phyloP scores from a whole-genome alignment of 2,113 vertebrate species.

The Corythoichthys haematopterus region DNA sequence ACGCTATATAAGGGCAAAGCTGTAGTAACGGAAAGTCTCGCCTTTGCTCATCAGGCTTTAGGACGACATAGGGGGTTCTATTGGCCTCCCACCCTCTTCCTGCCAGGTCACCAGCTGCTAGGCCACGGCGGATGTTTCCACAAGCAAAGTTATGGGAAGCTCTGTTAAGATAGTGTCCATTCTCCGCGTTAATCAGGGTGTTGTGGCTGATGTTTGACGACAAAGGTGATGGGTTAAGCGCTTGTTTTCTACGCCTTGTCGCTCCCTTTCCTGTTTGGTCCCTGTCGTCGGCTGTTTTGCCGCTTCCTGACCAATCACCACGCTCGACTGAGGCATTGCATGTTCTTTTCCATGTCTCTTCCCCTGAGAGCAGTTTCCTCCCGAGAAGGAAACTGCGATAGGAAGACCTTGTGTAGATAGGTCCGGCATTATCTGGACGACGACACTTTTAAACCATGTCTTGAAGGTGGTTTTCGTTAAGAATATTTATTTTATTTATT shows the following conservation, averaged over 20 bases:
- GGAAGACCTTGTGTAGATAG: constrained; percentile 20
- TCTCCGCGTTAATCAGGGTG: constrained; percentile 58
- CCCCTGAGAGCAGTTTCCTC: constrained; percentile 30
- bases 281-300: constrained; percentile 26
- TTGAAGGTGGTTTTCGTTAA: neutral
- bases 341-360: constrained; percentile 51
- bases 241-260: constrained; percentile 47
- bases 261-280: constrained; percentile 31
- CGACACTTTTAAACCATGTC: neutral
- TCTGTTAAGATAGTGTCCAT: constrained; percentile 51
- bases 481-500: too few species aligned
- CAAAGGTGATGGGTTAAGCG: constrained; percentile 53
- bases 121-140: constrained; percentile 65
- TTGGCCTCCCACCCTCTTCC: constrained; percentile 26
- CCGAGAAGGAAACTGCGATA: constrained; percentile 39
- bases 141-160: constrained; percentile 72
- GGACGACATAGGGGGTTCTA: constrained; percentile 23
- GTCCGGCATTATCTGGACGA: neutral
- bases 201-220: constrained; percentile 69
- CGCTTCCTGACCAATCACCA: constrained; percentile 30
- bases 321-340: neutral
- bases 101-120: constrained; percentile 61
- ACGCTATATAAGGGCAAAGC: neutral
- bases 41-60: neutral
- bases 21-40: neutral